These are phyloP conservation scores for Pseudococcus longispinus DNA, from an alignment of 2,888 invertebrate genomes.

Conservation along the genomic window DNA sequence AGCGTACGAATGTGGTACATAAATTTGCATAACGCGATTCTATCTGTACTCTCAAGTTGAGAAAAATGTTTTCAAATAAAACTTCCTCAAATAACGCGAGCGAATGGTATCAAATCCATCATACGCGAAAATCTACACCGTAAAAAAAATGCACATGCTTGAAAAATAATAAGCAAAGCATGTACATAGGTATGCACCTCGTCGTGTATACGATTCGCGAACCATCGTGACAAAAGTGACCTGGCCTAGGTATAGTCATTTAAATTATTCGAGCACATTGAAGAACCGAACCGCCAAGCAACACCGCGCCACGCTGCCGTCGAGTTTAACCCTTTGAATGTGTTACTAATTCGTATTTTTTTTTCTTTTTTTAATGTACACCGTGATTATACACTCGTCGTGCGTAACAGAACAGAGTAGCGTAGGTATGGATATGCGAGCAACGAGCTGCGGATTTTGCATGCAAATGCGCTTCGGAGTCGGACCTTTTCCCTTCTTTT, in stretches of 20 bases:
- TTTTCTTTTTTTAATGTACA: not conserved
- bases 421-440: conserved; percentile 14
- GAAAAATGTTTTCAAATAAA: too few species aligned
- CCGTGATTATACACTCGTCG: conserved; percentile 19
- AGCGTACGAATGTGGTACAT: not conserved
- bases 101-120: not conserved
- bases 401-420: not conserved
- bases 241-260: conserved; percentile 3
- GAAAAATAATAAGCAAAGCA: not conserved
- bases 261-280: conserved; percentile 9
- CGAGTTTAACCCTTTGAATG: conserved; percentile 21
- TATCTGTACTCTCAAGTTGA: not conserved
- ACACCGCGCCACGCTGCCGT: not conserved
- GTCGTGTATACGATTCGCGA: not conserved
- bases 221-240: not conserved
- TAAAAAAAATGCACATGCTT: not conserved
- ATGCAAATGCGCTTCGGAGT: conserved; percentile 7
- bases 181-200: not conserved
- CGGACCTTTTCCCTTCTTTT: not conserved
- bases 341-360: not conserved
- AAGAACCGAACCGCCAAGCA: too few species aligned
- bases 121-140: not conserved
- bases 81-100: not conserved
- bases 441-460: not conserved
- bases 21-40: not conserved